Conservation (phyloP, 2,113 vertebrate species). For the Odocoileus virginianus region DNA sequence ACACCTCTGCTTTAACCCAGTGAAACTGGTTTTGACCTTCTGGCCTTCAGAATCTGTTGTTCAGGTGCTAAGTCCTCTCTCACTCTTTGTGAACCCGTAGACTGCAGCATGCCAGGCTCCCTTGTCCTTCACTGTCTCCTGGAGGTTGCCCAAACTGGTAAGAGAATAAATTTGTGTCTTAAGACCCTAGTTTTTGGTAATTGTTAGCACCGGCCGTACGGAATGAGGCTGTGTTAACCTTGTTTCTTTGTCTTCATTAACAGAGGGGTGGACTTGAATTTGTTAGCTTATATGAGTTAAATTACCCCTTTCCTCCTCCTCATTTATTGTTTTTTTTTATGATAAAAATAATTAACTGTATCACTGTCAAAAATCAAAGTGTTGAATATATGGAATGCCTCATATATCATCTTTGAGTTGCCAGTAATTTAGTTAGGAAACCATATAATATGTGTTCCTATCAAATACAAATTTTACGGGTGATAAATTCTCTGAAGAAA, state of each 20-base stretch:
- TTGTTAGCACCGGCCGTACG: not conserved
- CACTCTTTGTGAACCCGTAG: not conserved
- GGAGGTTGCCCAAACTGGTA: not conserved
- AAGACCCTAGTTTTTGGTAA: not conserved
- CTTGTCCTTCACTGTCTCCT: not conserved
- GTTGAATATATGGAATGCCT: not conserved
- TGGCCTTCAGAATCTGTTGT: not conserved
- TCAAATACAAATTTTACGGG: not conserved
- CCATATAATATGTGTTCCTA: not conserved
- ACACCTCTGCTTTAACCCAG: not conserved
- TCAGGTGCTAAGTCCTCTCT: not conserved
- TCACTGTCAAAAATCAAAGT: not conserved
- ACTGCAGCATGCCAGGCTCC: not conserved
- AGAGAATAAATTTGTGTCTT: not conserved
- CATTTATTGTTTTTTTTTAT: not conserved
- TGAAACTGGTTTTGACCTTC: not conserved
- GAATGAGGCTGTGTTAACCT: not conserved
- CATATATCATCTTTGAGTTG: not conserved
- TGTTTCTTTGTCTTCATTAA: not conserved
- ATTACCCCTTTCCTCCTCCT: not conserved
- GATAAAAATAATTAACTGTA: not conserved
- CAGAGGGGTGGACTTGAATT: not conserved
- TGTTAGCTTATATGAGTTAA: not conserved
- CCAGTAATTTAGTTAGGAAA: not conserved
- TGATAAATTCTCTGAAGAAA: not conserved